Evolutionary conservation across 2,113 vertebrate species (phyloP), one percentile per base, ranked within the genome.

Genomic region (Cinclus cinclus): DNA sequence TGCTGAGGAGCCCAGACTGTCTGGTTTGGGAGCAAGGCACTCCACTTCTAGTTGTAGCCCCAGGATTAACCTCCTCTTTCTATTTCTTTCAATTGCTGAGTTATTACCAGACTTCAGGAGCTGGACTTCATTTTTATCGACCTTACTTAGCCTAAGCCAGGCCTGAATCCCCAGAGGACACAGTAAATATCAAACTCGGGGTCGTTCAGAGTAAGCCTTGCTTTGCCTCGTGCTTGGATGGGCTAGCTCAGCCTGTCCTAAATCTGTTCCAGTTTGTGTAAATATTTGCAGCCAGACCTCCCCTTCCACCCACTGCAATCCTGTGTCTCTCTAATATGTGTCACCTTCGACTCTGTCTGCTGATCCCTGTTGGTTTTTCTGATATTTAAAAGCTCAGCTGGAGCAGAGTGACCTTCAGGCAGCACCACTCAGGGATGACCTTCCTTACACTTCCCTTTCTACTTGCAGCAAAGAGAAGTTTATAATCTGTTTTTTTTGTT

Each of bases 211-310:
- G 17, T 0, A 7, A 68, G 33, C 35, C 33, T 58, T 15, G 37
- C 59, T 89, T 77, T 80, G 63, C 81, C 69, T 87, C 9, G 3
- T 88, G 74, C 50, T 79, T 76, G 79, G 39, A 63, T 19, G 65
- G 39, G 50, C 47, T 90, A 75, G 74, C 75, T 92, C 58, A 92
- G 47, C 39, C 70, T 73, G 46, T 58, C 84, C 94, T 81, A 49
- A 91, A 89, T 91, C 85, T 84, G 37, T 85, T 94, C 22, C 71
- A 28, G 14, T 93, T 90, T 93, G 75, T 71, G 42, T 76, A 94
- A 94, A 93, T 96, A 96, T 94, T 93, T 94, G 85, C 86, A 89
- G 49, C 5, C 53, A 90, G 62, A 71, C 23, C 58, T 79, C 70
- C 46, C 49, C 28, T 85, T 25, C 70, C 44, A 62, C n/a, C 37